phyloP scores from a whole-genome alignment of 2,797 vertebrate species.

The Parauchenoglanis ngamensis region DNA sequence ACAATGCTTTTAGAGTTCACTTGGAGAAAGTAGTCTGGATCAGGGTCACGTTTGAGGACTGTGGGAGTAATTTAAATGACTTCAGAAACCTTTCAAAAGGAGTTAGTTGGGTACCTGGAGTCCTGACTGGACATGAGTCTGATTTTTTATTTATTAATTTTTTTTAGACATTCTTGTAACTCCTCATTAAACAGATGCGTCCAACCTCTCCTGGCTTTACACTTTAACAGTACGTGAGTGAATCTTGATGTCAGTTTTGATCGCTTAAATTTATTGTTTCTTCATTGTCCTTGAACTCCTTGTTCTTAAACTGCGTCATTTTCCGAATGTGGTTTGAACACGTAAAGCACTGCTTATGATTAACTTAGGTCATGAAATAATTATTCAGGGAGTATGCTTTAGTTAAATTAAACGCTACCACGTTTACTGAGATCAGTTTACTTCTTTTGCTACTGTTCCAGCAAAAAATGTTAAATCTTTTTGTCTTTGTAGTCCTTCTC shows the following conservation, averaged over 20 bases:
- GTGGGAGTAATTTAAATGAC: background rate
- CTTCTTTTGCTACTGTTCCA: constrained; percentile 36
- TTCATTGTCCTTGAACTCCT: background rate
- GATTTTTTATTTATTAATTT: background rate
- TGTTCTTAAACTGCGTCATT: background rate
- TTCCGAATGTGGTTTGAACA: background rate
- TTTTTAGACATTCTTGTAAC: background rate
- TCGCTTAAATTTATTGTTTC: background rate
- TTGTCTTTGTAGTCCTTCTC: constrained; percentile 47
- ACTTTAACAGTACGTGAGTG: background rate
- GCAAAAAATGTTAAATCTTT: constrained; percentile 12
- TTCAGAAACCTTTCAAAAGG: background rate
- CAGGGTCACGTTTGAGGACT: background rate
- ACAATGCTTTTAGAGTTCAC: background rate
- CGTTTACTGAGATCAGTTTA: constrained; percentile 35
- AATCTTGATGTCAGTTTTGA: constrained; percentile 2
- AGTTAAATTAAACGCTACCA: constrained; percentile 14
- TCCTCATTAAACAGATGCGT: background rate
- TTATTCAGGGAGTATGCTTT: constrained; percentile 48
- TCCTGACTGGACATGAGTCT: background rate
- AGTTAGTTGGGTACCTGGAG: background rate
- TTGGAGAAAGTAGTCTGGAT: background rate
- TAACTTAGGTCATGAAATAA: constrained; percentile 40
- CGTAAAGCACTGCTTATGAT: constrained; percentile 17
- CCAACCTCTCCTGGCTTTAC: background rate